Percentiles rank a stretch among this genome's conserved stretches.
Evolutionary conservation across 2,888 invertebrate species (phyloP).

Genomic region (Kuschelorhynchus macadamiae): DNA sequence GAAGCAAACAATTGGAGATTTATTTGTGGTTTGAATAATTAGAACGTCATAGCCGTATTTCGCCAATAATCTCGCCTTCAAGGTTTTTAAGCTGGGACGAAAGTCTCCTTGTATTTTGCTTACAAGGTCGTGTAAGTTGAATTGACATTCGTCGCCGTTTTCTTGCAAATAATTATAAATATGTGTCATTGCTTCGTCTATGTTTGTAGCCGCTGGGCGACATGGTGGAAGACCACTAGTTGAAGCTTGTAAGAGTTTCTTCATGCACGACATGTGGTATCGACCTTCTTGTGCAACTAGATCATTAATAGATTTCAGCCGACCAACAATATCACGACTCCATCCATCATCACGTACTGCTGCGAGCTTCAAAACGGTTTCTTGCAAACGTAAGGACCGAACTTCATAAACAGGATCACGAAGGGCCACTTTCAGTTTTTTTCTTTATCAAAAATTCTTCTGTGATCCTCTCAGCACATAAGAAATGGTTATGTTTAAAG

Average conservation of each 20-base stretch:
- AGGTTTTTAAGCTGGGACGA: too few species aligned
- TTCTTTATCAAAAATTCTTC: not conserved
- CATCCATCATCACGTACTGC: constrained; percentile 3
- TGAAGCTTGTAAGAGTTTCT: not conserved
- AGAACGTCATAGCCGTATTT: constrained; percentile 29
- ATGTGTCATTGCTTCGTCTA: too few species aligned
- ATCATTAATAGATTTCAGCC: not conserved
- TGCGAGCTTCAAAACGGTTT: not conserved
- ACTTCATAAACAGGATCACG: constrained; percentile 7
- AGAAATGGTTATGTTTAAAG: constrained; percentile 7
- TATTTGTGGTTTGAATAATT: constrained; percentile 16
- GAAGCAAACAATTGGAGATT: constrained; percentile 11
- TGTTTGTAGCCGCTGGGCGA: too few species aligned
- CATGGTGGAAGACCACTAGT: too few species aligned
- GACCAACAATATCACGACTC: not conserved
- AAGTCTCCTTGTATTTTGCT: too few species aligned
- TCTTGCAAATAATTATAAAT: constrained; percentile 8
- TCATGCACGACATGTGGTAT: constrained; percentile 9
- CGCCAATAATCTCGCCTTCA: constrained; percentile 10
- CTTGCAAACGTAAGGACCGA: constrained; percentile 1
- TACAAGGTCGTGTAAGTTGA: not conserved
- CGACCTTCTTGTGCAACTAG: constrained; percentile 10
- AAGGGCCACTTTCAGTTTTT: not conserved
- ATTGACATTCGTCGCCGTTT: constrained; percentile 16
- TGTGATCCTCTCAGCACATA: constrained; percentile 3